Percentiles rank a stretch among this genome's conserved stretches.
Conservation (phyloP, 2,888 invertebrate species). For the Nemurella pictetii region DNA sequence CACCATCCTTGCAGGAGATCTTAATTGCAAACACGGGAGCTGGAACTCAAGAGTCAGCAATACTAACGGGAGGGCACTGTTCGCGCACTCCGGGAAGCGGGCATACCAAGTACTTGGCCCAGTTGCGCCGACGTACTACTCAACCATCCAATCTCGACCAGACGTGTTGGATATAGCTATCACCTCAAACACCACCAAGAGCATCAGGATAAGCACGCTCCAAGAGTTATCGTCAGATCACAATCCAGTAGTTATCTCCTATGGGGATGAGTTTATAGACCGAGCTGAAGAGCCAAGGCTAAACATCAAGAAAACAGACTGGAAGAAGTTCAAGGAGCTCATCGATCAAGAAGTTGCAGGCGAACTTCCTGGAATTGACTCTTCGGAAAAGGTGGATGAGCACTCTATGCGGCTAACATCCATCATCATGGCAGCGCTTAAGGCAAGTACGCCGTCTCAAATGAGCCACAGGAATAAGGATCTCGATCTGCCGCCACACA, state of each 20-base stretch:
- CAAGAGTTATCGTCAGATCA: not conserved
- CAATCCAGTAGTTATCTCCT: not conserved
- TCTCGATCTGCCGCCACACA: not conserved
- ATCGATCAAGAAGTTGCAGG: not conserved
- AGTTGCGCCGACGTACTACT: not conserved
- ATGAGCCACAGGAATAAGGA: no score
- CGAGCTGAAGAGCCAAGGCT: not conserved
- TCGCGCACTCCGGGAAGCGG: not conserved
- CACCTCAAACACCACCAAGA: not conserved
- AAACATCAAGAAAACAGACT: not conserved
- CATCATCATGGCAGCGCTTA: not conserved
- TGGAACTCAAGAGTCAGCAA: not conserved
- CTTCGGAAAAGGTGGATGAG: not conserved
- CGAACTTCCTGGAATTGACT: not conserved
- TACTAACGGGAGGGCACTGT: not conserved
- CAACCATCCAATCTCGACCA: not conserved
- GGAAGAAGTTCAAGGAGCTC: not conserved
- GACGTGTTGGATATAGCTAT: not conserved
- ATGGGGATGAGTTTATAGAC: not conserved
- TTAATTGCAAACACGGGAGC: not conserved
- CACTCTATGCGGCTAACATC: not conserved
- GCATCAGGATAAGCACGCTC: not conserved
- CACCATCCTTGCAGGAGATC: constrained; percentile 20
- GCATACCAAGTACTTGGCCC: not conserved
- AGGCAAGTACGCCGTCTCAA: not conserved